Evolutionary conservation across 1,140 invertebrate genomes (phyloP), one percentile per base, ranked within the genome.

Genomic region (Drosophila paulistorum): DNA sequence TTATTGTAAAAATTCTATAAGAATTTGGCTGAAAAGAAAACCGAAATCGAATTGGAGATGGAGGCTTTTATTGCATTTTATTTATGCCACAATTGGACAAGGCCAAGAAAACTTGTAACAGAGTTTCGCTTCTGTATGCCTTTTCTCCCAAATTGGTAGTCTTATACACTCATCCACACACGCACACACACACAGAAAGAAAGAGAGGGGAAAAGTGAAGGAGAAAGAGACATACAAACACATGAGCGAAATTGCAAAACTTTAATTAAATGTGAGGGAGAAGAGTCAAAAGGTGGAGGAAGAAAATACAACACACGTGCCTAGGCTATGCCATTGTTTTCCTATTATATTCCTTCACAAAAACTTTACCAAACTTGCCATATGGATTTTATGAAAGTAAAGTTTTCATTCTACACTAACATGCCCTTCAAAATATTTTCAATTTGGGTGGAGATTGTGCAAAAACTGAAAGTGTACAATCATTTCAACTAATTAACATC

Each of bases 21-120:
- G 23, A 26, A 37, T 59, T 11, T 10, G 59, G 55, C 9, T 48
- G 39, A 41, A 68, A 54, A 33, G 67, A 45, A 64, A 64, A 64
- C 37, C 9, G 42, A 64, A 51, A 48, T 17, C 35, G 14, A 60
- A 64, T 60, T 48, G 59, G 33, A 65, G 57, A 30, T 37, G 41
- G 20, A 51, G 45, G 20, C 45, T 23, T 41, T 79, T 75, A 79
- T 79, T 79, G 73, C 73, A 79, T 79, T 79, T 79, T 79, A 79
- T 79, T 79, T 79, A 79, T 79, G 62, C 65, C 65, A 37, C 45
- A 61, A 51, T 65, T 68, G 73, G 45, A 51, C 45, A 72, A 76
- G 76, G 73, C 68, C 68, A 76, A 76, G 73, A 79, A 72, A 76
- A 76, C 73, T 79, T 76, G 61, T 9, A 11, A 23, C 73, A 62